phyloP scores from a whole-genome alignment of 2,113 vertebrate species.

The Carassius gibelio region DNA sequence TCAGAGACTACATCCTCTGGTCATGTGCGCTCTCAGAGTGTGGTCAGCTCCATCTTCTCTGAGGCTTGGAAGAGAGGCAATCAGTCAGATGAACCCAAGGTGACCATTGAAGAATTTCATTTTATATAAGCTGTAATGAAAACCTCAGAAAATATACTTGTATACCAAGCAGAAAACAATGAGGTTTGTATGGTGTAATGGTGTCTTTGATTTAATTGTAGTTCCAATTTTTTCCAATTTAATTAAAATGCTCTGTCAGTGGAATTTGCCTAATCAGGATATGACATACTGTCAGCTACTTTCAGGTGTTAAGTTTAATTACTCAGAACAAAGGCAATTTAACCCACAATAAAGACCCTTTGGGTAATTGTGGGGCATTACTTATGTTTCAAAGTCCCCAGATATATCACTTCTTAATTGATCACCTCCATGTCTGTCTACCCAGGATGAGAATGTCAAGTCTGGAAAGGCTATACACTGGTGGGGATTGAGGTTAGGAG shows the following conservation, averaged over 20 bases:
- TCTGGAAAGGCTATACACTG: slow-evolving; percentile 79
- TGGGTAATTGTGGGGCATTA: background rate
- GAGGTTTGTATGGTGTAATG: background rate
- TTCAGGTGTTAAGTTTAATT: background rate
- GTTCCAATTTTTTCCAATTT: background rate
- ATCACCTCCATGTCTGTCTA: slow-evolving; percentile 75
- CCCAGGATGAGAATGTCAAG: slow-evolving; percentile 84
- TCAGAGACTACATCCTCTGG: slow-evolving; percentile 88
- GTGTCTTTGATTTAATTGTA: background rate
- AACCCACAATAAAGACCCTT: background rate
- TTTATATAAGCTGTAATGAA: slow-evolving; percentile 2
- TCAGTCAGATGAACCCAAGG: slow-evolving; percentile 90
- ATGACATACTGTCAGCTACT: background rate
- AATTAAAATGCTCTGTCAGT: background rate
- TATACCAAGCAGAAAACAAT: background rate
- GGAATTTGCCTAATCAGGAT: background rate
- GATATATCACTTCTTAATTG: slow-evolving; percentile 22
- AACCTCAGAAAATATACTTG: background rate
- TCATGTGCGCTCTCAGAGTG: slow-evolving; percentile 91
- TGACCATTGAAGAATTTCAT: slow-evolving; percentile 59
- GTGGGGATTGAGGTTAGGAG: slow-evolving; percentile 88
- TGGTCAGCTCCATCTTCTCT: slow-evolving; percentile 96
- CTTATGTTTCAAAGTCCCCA: background rate
- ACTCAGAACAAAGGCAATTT: background rate
- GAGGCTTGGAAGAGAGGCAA: slow-evolving; percentile 98